Conservation (phyloP, 2,113 vertebrate genomes). For the Rhynchopsitta pachyrhyncha region DNA sequence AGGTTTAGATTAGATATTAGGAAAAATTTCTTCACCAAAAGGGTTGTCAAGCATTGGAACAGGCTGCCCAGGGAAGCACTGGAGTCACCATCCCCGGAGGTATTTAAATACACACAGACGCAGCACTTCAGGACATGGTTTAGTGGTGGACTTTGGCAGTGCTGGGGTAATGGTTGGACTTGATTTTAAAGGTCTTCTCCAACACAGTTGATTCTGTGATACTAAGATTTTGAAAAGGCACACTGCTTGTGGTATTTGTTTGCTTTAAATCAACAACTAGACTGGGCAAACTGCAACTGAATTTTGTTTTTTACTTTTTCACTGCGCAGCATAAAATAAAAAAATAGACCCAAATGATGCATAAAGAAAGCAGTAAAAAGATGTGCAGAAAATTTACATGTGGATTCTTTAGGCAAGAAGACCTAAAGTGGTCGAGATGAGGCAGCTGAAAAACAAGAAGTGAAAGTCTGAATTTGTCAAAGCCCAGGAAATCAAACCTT, state of each 20-base stretch:
- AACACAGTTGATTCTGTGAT: neutral
- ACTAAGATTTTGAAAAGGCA: neutral
- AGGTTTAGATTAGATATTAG: neutral
- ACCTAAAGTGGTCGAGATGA: neutral
- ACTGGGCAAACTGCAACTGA: neutral
- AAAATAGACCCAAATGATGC: neutral
- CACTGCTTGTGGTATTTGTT: neutral
- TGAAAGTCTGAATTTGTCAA: constrained; percentile 16
- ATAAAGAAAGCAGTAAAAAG: neutral
- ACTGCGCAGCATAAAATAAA: neutral
- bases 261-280: neutral
- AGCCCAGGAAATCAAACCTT: constrained; percentile 10
- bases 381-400: neutral
- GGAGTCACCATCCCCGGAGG: neutral
- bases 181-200: neutral
- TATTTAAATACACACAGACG: neutral
- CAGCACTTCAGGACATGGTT: neutral
- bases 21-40: neutral
- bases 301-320: neutral
- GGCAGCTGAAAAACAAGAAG: constrained; percentile 15
- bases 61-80: neutral
- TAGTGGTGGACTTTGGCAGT: neutral
- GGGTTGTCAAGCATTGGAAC: neutral
- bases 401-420: neutral
- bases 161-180: neutral